Evolutionary conservation across 37 sponge, comb jelly and placozoan genomes (phyloP), one percentile per base, ranked within the genome.

Genomic region (Theonella swinhoei): DNA sequence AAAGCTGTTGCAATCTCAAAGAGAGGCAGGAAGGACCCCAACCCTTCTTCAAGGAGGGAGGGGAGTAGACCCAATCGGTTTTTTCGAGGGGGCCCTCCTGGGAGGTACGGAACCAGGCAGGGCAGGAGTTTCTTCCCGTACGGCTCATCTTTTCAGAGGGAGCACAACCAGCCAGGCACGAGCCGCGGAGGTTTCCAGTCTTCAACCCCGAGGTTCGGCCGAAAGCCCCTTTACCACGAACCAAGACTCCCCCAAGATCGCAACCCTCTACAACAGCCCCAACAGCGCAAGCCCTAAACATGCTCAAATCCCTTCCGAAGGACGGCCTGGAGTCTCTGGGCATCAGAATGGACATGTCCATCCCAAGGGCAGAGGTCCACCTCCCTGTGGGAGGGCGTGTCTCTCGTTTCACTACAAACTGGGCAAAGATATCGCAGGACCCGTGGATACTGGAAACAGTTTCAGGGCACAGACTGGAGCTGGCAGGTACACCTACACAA

Each of bases 81-180:
- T 83, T 83, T 83, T 82, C 65, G 75, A 66, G 32, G 67, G 84
- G 59, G 84, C 68, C 76, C 75, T 75, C 76, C 84, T 42, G 68
- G 66, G 32, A 74, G 28, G 84, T 74, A 74, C 31, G 68, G 76
- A 30, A 41, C 67, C 76, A 75, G 84, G 76, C 75, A 81, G 82
- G 72, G 72, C 82, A 81, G 39, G 39, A 81, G 43, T 28, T 25
- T 7, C 1, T 62, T 32, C 24, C 71, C 71, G 60, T 68, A 69
- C 71, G n/a, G n/a, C n/a, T n/a, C n/a, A n/a, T n/a, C n/a, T n/a
- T n/a, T n/a, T n/a, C 54, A 47, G 14, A 14, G 54, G 54, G 54
- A 47, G 14, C 54, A 14, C 54, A 47, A 14, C 54, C 54, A 47
- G 14, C 14, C 54, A n/a, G n/a, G n/a, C n/a, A n/a, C n/a, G n/a